Percentiles rank a stretch among this genome's conserved stretches.
phyloP scores from a whole-genome alignment of 2,888 invertebrate species.

The Drosophila suboccidentalis region DNA sequence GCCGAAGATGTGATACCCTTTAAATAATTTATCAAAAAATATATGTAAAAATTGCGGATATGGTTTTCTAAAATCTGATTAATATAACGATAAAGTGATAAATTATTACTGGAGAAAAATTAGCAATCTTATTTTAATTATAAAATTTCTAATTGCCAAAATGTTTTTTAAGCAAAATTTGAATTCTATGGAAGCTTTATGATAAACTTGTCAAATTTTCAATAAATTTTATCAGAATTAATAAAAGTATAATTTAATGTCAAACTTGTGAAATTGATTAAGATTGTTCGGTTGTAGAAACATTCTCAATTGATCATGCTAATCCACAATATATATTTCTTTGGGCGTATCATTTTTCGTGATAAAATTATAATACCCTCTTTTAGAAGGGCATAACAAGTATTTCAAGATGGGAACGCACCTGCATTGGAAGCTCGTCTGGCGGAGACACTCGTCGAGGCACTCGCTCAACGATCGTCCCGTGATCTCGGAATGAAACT shows the following conservation, averaged over 20 bases:
- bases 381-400: conserved; percentile 29
- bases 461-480: conserved; percentile 95
- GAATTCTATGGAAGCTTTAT: too few relatives aligned
- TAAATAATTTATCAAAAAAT: neutral
- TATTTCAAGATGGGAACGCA: conserved; percentile 58
- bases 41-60: too few relatives aligned
- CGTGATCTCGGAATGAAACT: conserved; percentile 95
- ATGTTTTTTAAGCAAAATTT: too few relatives aligned
- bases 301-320: neutral
- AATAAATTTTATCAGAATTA: too few relatives aligned
- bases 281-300: too few relatives aligned
- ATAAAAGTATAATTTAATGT: too few relatives aligned
- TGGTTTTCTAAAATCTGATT: neutral
- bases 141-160: too few relatives aligned
- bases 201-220: too few relatives aligned
- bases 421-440: conserved; percentile 94
- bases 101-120: neutral
- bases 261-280: too few relatives aligned
- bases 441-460: conserved; percentile 94
- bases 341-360: neutral
- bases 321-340: neutral
- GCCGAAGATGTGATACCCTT: neutral
- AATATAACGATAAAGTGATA: neutral
- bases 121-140: too few relatives aligned
- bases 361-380: neutral